These are phyloP conservation scores for Chrysopilus asiliformis DNA, from an alignment of 2,888 invertebrate genomes.

Conservation along the genomic window DNA sequence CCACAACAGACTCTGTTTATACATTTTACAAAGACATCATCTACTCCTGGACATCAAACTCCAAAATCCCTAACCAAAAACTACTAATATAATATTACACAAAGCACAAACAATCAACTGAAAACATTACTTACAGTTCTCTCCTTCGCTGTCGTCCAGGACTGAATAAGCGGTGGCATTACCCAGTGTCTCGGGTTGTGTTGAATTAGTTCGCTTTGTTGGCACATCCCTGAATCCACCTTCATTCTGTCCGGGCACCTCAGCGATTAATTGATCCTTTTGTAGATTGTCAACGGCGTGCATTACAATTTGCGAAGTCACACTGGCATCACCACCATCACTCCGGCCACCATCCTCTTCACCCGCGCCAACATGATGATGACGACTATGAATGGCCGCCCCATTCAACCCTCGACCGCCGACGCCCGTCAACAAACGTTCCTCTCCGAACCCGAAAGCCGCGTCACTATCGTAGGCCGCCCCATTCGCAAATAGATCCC, in stretches of 20 bases:
- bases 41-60: no score
- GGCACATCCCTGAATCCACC: constrained; percentile 11
- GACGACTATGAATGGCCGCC: no score
- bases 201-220: constrained; percentile 8
- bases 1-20: no score
- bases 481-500: constrained; percentile 30
- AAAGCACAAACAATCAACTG: no score
- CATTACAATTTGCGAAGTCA: constrained; percentile 14
- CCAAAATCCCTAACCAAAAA: no score
- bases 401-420: constrained; percentile 9
- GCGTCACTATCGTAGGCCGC: constrained; percentile 16
- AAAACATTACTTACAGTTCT: constrained; percentile 14
- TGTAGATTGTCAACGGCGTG: constrained; percentile 27
- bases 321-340: constrained; percentile 6
- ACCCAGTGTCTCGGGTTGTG: constrained; percentile 13
- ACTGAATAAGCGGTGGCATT: constrained; percentile 28
- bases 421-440: constrained; percentile 2
- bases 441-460: constrained; percentile 20
- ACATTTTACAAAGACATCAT: no score
- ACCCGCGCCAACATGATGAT: background rate
- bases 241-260: constrained; percentile 11
- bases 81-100: no score
- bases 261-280: constrained; percentile 29
- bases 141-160: constrained; percentile 23
- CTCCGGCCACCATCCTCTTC: constrained; percentile 3